Percentiles rank a stretch among this genome's conserved stretches.
Evolutionary conservation across 64 coral and sea anemone genomes (phyloP).

Genomic region (Porites lutea): DNA sequence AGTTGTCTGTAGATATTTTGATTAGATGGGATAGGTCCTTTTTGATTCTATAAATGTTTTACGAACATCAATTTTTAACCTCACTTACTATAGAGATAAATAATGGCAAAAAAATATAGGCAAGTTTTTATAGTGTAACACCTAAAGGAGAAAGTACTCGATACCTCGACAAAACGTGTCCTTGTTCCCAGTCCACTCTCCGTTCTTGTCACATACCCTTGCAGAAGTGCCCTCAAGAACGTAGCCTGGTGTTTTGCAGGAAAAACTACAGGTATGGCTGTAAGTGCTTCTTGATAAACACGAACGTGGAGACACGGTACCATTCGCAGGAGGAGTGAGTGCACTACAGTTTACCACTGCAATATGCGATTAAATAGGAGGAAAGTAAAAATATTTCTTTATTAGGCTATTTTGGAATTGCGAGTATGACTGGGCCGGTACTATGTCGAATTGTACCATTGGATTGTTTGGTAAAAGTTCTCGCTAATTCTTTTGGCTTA

Average conservation of each 20-base stretch:
- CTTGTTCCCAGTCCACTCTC: slow-evolving; percentile 50
- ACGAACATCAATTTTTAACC: no score
- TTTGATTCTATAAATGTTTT: no score
- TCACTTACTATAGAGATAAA: no score
- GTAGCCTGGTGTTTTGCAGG: slow-evolving; percentile 19
- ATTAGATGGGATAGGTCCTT: no score
- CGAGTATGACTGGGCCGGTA: no score
- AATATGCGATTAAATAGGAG: background rate
- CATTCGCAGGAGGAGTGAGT: background rate
- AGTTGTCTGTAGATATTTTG: background rate
- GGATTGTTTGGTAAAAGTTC: no score
- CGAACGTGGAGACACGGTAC: background rate
- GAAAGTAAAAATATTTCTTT: no score
- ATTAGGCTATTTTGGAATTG: no score
- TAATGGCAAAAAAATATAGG: no score
- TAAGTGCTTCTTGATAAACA: background rate
- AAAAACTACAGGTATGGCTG: slow-evolving; percentile 10
- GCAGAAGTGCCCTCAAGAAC: slow-evolving; percentile 2
- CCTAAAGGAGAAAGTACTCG: background rate
- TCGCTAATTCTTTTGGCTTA: no score
- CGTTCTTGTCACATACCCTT: slow-evolving; percentile 17
- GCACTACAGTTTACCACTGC: slow-evolving; percentile 29
- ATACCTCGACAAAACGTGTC: slow-evolving; percentile 45
- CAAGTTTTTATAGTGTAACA: no score
- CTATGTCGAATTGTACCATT: no score